These are phyloP conservation scores for Protophormia terraenovae DNA, from an alignment of 2,888 invertebrate species.

Conservation along the genomic window DNA sequence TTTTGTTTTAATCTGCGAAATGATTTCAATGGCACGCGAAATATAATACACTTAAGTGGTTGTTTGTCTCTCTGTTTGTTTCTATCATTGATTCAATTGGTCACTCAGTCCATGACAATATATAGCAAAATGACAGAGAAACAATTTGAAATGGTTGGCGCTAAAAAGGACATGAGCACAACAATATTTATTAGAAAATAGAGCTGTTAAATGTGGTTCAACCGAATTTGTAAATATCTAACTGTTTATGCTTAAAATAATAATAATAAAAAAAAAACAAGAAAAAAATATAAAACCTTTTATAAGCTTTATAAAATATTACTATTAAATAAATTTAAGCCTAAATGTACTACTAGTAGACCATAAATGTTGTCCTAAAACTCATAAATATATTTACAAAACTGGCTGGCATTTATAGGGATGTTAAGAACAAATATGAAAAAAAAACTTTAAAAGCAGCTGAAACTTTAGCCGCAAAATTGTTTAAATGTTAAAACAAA, in stretches of 20 bases:
- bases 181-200: conserved; percentile 12
- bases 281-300: conserved; percentile 10
- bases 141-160: not conserved
- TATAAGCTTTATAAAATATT: conserved; percentile 37
- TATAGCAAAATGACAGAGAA: not conserved
- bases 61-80: conserved; percentile 38
- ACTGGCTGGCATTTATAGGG: not conserved
- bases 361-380: not conserved
- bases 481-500: conserved; percentile 70
- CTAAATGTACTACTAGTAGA: not conserved
- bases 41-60: conserved; percentile 73
- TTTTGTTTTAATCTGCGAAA: conserved; percentile 77
- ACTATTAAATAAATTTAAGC: conserved; percentile 45
- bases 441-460: not conserved
- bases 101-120: conserved; percentile 29
- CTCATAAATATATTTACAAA: not conserved
- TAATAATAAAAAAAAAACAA: not conserved
- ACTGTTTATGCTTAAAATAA: not conserved
- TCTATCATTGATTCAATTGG: conserved; percentile 44
- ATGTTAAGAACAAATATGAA: not conserved
- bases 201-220: conserved; percentile 16
- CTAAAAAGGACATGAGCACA: conserved; percentile 13
- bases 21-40: conserved; percentile 80
- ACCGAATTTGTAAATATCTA: not conserved
- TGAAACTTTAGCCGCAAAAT: conserved; percentile 57